Base-by-base conservation (phyloP, 23 tunicate species). In the Ciona savignyi region DNA sequence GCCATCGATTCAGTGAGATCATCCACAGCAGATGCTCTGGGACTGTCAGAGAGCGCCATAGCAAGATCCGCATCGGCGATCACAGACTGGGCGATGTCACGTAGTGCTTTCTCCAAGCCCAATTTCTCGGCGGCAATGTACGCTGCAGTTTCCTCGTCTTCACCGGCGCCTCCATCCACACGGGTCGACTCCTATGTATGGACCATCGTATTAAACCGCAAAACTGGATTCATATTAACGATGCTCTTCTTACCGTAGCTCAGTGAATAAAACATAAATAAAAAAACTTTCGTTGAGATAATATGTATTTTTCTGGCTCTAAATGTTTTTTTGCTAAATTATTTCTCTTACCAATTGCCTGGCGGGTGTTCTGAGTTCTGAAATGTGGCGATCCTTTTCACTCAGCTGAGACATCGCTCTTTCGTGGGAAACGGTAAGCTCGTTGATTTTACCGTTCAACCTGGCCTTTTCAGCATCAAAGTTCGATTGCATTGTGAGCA, bases 31-130 rank as follows among this genome's bases (percentile, higher is more conserved):
- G 84, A 72, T 19, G 82, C 97, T 0, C 85, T 63, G 0, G 93
- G 97, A 72, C 91, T 84, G 76, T 94, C 99, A 29, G 90, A 78
- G 21, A 94, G 73, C 11, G 95, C 95, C 73, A 94, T 83, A 3
- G 99, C 83, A 23, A 94, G 65, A 32, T 94, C 99, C 51, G 99
- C 93, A 70, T 94, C 99, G 25, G 99, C 99, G 27, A 94, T 94
- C 15, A 94, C 99, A 15, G 95, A 80, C 70, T 94, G 93, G 21
- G 99, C 99, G 34, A 94, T 94, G 60, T 94, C 99, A 2, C 99
- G 64, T 32, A 94, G 70, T 35, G 90, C 88, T 71, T 94, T 94
- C 74, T 94, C 99, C 49, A 94, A 60, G 19, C 73, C 78, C 1
- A 70, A 65, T 34, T 87, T 94, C 70, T 91, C 97, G 0, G 67